These are phyloP conservation scores for Paramormyrops kingsleyae DNA, from an alignment of 2,113 vertebrate genomes.

Conservation along the genomic window DNA sequence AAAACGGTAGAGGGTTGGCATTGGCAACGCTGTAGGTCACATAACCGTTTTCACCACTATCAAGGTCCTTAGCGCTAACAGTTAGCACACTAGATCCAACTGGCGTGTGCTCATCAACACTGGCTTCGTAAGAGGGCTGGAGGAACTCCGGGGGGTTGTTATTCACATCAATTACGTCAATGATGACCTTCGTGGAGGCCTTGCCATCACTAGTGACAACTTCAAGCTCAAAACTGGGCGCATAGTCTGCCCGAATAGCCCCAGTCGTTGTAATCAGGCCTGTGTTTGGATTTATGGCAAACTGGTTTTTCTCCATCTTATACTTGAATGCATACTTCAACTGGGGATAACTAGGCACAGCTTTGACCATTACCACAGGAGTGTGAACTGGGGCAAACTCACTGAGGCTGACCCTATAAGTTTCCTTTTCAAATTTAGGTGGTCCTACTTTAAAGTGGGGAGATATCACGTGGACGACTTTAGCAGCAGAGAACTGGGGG, in stretches of 20 bases:
- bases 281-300: slow-evolving; percentile 77
- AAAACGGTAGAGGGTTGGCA: slow-evolving; percentile 76
- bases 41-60: slow-evolving; percentile 88
- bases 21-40: slow-evolving; percentile 94
- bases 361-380: slow-evolving; percentile 83
- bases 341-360: slow-evolving; percentile 71
- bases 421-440: slow-evolving; percentile 74
- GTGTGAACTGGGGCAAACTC: slow-evolving; percentile 87
- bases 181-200: slow-evolving; percentile 73
- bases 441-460: slow-evolving; percentile 79
- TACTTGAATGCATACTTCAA: slow-evolving; percentile 79
- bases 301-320: slow-evolving; percentile 65
- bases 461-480: slow-evolving; percentile 78
- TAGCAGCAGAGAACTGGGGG: slow-evolving; percentile 81
- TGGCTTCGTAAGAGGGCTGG: slow-evolving; percentile 83
- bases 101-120: slow-evolving; percentile 86
- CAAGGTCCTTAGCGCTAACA: slow-evolving; percentile 78
- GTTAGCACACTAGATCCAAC: slow-evolving; percentile 73
- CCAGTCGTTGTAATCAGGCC: slow-evolving; percentile 84
- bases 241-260: slow-evolving; percentile 68
- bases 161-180: slow-evolving; percentile 80
- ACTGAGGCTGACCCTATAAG: slow-evolving; percentile 86
- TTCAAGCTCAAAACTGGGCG: slow-evolving; percentile 76
- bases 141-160: slow-evolving; percentile 85
- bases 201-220: slow-evolving; percentile 77